Evolutionary conservation across 1,140 invertebrate species (phyloP), one percentile per base, ranked within the genome.

Genomic region (Penaeus indicus): DNA sequence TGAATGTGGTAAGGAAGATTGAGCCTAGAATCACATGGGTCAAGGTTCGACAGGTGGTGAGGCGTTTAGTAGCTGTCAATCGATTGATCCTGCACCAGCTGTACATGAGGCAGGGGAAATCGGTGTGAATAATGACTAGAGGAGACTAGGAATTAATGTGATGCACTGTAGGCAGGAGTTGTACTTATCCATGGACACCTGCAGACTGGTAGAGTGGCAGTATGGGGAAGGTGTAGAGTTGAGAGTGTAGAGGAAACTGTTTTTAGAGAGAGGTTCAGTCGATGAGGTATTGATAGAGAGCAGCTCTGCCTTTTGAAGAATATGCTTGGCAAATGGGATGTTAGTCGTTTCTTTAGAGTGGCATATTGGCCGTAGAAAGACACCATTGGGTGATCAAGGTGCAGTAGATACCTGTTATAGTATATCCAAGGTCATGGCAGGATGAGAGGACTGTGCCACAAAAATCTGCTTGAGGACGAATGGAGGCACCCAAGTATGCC

Each of bases 311-410:
- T 85, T 85, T 32, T 27, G 25, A 72, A 85, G 78, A 72, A 85
- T 21, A 27, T 82, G 64, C 83, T 84, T 84, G 69, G 79, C 67
- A 72, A 32, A 13, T 85, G 83, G 62, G 82, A 85, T 79, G 25
- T 85, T 79, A 85, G 63, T 19, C 21, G 13, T 21, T 82, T 42
- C 47, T 85, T 85, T 54, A 72, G 60, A 42, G 83, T 32, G 21
- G 22, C 19, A 42, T 54, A 85, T 13, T 16, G 60, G 42, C 13
- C 32, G 64, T 85, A 3, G 83, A 85, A 13, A 32, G 83, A 72
- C 60, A 85, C 1, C 83, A 85, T 32, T 21, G 32, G 1, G 82
- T 32, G 79, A 85, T 85, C 42, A 85, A 85, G 42, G 78, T 38
- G 3, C 83, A 2, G 75, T 2, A 64, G 13, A 16, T 67, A 78